These are phyloP conservation scores for Chaenodraco wilsoni DNA, from an alignment of 2,797 vertebrate species.

Conservation along the genomic window DNA sequence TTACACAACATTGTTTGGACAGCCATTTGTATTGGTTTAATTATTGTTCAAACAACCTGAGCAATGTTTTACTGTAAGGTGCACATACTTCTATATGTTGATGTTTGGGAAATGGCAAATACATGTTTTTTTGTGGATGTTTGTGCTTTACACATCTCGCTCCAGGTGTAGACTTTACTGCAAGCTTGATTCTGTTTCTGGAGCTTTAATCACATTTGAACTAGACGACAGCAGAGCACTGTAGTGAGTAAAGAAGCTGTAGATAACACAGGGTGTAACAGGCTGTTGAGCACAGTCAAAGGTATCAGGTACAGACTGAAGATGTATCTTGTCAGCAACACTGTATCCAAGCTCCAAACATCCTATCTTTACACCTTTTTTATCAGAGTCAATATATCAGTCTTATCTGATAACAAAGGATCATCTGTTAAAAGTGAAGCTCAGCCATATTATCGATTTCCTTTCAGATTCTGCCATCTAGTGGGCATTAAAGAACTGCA, in stretches of 20 bases:
- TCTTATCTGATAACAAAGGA: background rate
- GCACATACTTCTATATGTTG: background rate
- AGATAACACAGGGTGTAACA: conserved; percentile 3
- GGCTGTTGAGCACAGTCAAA: background rate
- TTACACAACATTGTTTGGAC: background rate
- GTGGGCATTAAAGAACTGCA: conserved; percentile 43
- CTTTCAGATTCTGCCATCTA: conserved; percentile 60
- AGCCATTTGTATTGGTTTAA: background rate
- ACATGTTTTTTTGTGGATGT: background rate
- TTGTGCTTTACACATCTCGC: background rate
- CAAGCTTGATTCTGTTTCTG: background rate
- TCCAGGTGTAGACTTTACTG: background rate
- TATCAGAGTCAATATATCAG: background rate
- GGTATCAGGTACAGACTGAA: conserved; percentile 5
- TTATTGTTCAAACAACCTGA: background rate
- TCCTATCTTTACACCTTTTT: background rate
- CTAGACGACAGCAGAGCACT: background rate
- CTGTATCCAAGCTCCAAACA: conserved; percentile 9
- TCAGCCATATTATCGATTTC: too few species aligned
- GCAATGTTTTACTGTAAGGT: background rate
- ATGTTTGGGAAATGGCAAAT: background rate
- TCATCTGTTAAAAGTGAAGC: background rate
- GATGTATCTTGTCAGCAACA: background rate
- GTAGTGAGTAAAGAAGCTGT: background rate
- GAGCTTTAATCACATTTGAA: background rate